Evolutionary conservation across 2,888 invertebrate genomes (phyloP).

Genomic region (Cepaea hortensis): DNA sequence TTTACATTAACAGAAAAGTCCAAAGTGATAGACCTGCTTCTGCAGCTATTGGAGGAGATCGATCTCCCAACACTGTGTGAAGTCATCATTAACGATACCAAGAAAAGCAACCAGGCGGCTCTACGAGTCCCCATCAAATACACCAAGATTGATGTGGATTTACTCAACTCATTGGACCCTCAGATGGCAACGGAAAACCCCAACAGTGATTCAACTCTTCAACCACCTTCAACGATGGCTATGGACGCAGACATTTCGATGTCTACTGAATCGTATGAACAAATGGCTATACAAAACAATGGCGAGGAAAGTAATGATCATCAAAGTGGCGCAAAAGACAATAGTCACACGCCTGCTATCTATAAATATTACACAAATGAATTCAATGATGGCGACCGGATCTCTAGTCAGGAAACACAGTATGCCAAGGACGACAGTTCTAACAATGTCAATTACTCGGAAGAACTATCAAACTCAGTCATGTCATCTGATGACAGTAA

Average conservation of each 20-base stretch:
- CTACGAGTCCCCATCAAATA: conserved; percentile 5
- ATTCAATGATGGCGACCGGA: neutral
- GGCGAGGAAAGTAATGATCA: neutral
- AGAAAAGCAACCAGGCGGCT: too few relatives aligned
- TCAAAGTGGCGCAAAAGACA: neutral
- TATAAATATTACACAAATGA: conserved; percentile 27
- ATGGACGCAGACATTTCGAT: neutral
- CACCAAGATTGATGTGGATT: neutral
- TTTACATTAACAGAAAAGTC: conserved; percentile 43
- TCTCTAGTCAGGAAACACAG: neutral
- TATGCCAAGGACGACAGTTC: neutral
- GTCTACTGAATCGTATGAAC: neutral
- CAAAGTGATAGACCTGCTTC: conserved; percentile 46
- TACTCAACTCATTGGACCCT: neutral
- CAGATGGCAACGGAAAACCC: neutral
- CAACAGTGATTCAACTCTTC: too few relatives aligned
- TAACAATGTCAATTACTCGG: neutral
- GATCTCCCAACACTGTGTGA: conserved; percentile 53
- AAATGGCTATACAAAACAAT: neutral
- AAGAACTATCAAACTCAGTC: neutral
- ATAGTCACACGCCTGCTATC: neutral
- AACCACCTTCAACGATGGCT: neutral
- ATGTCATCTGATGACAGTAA: neutral
- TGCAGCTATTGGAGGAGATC: conserved; percentile 52
- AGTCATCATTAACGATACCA: conserved; percentile 44